Evolutionary conservation across 2,888 invertebrate species (phyloP), one percentile per base, ranked within the genome.

Genomic region (Dermolepida albohirtum): DNA sequence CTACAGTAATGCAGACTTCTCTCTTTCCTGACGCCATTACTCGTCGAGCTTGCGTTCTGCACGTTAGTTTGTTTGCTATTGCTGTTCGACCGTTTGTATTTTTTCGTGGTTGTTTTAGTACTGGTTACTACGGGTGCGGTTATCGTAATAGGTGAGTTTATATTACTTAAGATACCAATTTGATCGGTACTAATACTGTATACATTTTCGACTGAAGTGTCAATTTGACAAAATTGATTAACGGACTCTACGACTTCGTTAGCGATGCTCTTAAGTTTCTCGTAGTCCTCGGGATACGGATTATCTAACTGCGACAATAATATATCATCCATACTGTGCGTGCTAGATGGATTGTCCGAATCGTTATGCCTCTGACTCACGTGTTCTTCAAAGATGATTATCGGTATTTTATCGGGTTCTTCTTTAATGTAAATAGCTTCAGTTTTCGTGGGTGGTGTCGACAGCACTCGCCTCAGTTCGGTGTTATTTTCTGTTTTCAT

Each of bases 1-100:
- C 94, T 90, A 87, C 98, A 90, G 84, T 96, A 92, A 84, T 99
- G 92, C 73, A 97, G 84, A 69, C 96, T 92, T 75, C 96, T 87
- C 80, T 95, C 95, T 79, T 95, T 95, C 10, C 94, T 86, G 12
- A 90, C 90, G n/a, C 91, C 89, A 74, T 90, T 90, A 65, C 90
- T 90, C 39, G 89, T 89, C 10, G 89, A 88, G 11, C 88, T 88
- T 41, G 88, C 87, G 67, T 72, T 75, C 74, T 78, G 82, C 67
- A 79, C 78, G 66, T 78, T 79, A 57, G 78, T 74, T 76, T 82
- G 77, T 73, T 27, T 77, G 44, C 72, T 52, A 76, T 72, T 71
- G 75, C 83, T 84, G 73, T 81, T 84, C 76, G 87, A 87, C 76
- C 90, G 86, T 82, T 92, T 91, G 81, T 90, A 91, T 82, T 93